Evolutionary conservation across 2,888 invertebrate species (phyloP).

Genomic region (Craniophora ligustri): DNA sequence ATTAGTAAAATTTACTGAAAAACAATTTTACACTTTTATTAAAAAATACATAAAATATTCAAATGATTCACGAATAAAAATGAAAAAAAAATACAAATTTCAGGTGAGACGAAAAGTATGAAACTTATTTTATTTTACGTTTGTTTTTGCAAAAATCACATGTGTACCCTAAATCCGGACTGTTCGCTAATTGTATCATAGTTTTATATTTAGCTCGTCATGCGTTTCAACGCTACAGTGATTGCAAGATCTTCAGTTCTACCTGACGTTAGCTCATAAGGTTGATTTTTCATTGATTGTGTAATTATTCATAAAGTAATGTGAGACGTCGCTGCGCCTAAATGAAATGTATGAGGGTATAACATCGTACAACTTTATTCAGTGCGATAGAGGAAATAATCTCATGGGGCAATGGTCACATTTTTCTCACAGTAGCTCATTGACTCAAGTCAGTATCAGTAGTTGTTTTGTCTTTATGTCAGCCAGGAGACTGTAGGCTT

Average conservation of each 20-base stretch:
- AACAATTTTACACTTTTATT: constrained; percentile 46
- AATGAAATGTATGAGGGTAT: constrained; percentile 10
- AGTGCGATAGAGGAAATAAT: no score
- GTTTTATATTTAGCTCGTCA: constrained; percentile 16
- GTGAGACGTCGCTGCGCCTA: constrained; percentile 8
- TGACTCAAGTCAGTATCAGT: no score
- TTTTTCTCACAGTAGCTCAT: no score
- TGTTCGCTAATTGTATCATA: constrained; percentile 40
- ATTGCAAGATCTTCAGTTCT: constrained; percentile 30
- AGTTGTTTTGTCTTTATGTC: no score
- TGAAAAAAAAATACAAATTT: constrained; percentile 6
- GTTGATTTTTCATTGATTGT: constrained; percentile 44
- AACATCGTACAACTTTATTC: background rate
- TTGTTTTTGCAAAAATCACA: constrained; percentile 46
- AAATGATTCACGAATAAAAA: constrained; percentile 16
- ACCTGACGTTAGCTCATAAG: constrained; percentile 43
- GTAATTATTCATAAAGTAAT: constrained; percentile 18
- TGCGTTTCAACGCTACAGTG: constrained; percentile 12
- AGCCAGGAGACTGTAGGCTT: background rate
- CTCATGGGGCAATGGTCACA: no score
- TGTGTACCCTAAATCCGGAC: constrained; percentile 27
- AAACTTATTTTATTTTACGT: constrained; percentile 7
- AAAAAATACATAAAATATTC: constrained; percentile 43
- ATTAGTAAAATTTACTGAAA: constrained; percentile 42
- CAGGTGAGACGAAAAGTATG: constrained; percentile 11